phyloP scores from a whole-genome alignment of 2,888 invertebrate species.

The Pseudeuparius sepicola region DNA sequence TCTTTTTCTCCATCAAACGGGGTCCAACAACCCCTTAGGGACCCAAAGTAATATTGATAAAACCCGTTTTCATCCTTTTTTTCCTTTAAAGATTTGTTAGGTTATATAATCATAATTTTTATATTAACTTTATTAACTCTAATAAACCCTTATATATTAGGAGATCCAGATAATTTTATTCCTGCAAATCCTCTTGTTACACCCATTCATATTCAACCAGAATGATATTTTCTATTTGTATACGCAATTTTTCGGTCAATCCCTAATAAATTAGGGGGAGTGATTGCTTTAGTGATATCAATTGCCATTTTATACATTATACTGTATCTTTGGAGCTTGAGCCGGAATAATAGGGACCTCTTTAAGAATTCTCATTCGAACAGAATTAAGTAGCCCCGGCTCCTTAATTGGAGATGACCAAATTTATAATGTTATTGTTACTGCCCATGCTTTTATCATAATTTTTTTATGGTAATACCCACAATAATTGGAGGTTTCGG shows the following conservation, averaged over 20 bases:
- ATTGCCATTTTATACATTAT: slow-evolving; percentile 58
- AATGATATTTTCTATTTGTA: slow-evolving; percentile 78
- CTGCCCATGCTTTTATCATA: too few species aligned
- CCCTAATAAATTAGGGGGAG: slow-evolving; percentile 70
- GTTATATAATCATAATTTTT: slow-evolving; percentile 48
- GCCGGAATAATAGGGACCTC: too few species aligned
- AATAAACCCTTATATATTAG: slow-evolving; percentile 49
- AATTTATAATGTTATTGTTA: too few species aligned
- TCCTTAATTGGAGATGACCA: too few species aligned
- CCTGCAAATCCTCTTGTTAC: slow-evolving; percentile 59
- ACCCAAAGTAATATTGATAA: slow-evolving; percentile 55
- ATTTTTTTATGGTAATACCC: too few species aligned
- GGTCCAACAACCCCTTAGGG: slow-evolving; percentile 59
- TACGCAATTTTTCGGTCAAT: slow-evolving; percentile 73
- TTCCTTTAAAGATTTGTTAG: slow-evolving; percentile 53
- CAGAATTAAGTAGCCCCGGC: too few species aligned
- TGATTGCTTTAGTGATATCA: slow-evolving; percentile 54
- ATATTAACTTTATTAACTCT: slow-evolving; percentile 45
- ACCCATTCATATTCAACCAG: slow-evolving; percentile 69
- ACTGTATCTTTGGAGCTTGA: slow-evolving; percentile 57
- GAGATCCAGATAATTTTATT: slow-evolving; percentile 66
- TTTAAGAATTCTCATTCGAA: too few species aligned
- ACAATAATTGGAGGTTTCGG: too few species aligned
- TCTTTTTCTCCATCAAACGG: slow-evolving; percentile 55
- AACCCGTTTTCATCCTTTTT: slow-evolving; percentile 60